phyloP scores from a whole-genome alignment of 2,797 vertebrate species.

The Melanogrammus aeglefinus region DNA sequence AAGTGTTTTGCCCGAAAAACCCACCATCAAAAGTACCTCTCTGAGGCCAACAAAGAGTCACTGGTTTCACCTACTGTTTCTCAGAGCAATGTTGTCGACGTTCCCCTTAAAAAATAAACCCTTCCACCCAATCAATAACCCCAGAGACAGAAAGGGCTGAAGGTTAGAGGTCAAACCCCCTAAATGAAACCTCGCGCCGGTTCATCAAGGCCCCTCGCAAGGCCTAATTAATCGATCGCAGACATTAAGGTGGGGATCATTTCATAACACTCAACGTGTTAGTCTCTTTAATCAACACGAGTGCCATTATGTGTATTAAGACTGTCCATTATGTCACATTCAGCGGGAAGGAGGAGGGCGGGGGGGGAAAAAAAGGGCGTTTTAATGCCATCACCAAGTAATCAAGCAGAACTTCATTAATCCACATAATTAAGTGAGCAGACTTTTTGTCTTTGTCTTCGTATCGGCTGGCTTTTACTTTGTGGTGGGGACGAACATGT shows the following conservation, averaged over 20 bases:
- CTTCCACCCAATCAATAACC: constrained; percentile 10
- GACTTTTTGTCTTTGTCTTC: constrained; percentile 69
- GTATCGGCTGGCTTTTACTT: constrained; percentile 79
- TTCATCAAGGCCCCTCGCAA: constrained; percentile 67
- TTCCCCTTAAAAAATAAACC: constrained; percentile 46
- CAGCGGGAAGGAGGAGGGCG: constrained; percentile 28
- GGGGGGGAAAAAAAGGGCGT: constrained; percentile 56
- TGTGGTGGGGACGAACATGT: constrained; percentile 76
- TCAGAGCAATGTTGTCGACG: constrained; percentile 38
- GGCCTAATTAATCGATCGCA: constrained; percentile 70
- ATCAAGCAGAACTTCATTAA: constrained; percentile 83
- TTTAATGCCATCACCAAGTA: constrained; percentile 75
- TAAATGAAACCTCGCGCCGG: constrained; percentile 59
- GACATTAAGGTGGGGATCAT: constrained; percentile 56
- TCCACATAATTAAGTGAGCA: constrained; percentile 81
- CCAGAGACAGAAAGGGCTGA: constrained; percentile 9
- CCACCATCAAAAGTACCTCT: not conserved
- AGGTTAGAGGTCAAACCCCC: constrained; percentile 70
- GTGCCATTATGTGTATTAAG: constrained; percentile 4
- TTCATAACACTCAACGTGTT: constrained; percentile 65
- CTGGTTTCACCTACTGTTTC: constrained; percentile 40
- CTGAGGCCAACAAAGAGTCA: not conserved
- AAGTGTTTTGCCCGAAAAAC: too few species aligned
- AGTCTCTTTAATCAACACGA: constrained; percentile 68
- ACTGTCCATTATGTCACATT: constrained; percentile 65